Evolutionary conservation across 2,113 vertebrate species (phyloP), one percentile per base, ranked within the genome.

Genomic region (Pseudorhombus dupliciocellatus): DNA sequence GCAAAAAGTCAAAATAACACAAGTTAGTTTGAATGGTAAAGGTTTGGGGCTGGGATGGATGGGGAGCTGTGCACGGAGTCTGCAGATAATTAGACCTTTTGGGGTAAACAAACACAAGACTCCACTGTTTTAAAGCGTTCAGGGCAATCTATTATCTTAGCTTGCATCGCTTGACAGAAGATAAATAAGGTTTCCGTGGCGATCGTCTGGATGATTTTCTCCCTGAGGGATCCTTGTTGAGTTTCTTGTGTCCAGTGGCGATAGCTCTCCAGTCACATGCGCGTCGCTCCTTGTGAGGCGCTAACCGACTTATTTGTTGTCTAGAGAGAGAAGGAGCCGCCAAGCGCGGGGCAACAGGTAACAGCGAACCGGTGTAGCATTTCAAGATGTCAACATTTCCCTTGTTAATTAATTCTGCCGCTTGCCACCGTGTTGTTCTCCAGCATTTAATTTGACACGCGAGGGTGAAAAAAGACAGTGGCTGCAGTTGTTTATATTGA

Each of bases 41-140:
- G 64, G 58, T 83, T 48, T 46, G 6, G 15, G 37, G 40, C 34
- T 34, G 54, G 3, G 26, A 4, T 4, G 22, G 1, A 22, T 6
- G 50, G 48, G 21, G 57, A 8, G 46, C 18, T 73, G 48, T 40
- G 37, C 24, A 51, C 37, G 30, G 62, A 63, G 56, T 73, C 70
- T 68, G 31, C 44, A 77, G 50, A 85, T 87, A 84, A 88, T 87
- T 85, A 82, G 52, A 82, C 58, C 79, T 87, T 80, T 84, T 77
- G 66, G 73, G 77, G 67, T 83, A 80, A 86, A 87, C 75, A 87
- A 83, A 79, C 75, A 77, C 58, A 66, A 57, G 74, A 57, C 70
- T 73, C 20, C 55, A 22, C 73, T 74, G 61, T 84, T 82, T 69
- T 48, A 52, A 28, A 83, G 66, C 68, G 68, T 55, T 44, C 62